phyloP scores from a whole-genome alignment of 2,888 invertebrate genomes.

The Tineola bisselliella region DNA sequence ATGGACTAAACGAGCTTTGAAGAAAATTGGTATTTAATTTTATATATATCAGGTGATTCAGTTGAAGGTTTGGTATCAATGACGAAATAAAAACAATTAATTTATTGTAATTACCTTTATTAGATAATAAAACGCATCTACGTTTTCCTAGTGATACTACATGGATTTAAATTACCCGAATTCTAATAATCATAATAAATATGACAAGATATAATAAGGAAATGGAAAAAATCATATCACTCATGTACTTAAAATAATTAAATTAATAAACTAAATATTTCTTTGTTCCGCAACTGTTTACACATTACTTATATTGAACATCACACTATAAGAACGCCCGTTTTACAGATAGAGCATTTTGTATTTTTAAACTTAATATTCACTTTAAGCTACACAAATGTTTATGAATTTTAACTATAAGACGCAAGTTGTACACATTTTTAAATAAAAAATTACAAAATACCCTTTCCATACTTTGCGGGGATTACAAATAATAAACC shows the following conservation, averaged over 20 bases:
- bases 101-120: not conserved
- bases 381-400: too few relatives aligned
- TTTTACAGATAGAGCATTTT: not conserved
- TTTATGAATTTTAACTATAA: too few relatives aligned
- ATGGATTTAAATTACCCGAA: too few relatives aligned
- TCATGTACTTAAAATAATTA: not conserved
- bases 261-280: not conserved
- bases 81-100: not conserved
- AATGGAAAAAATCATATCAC: not conserved
- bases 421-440: too few relatives aligned
- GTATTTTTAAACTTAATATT: too few relatives aligned
- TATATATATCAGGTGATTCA: not conserved
- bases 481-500: too few relatives aligned
- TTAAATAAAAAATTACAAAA: too few relatives aligned
- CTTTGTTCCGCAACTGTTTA: not conserved
- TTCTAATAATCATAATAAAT: not conserved
- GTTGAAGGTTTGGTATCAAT: too few relatives aligned
- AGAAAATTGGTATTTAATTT: slow-evolving; percentile 1
- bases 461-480: too few relatives aligned
- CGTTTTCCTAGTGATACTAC: not conserved
- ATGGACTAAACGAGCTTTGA: slow-evolving; percentile 30
- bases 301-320: not conserved
- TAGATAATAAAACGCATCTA: not conserved
- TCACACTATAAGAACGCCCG: not conserved
- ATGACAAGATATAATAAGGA: not conserved